Base-by-base conservation (phyloP, 2,797 vertebrate genomes). In the Cossypha caffra region DNA sequence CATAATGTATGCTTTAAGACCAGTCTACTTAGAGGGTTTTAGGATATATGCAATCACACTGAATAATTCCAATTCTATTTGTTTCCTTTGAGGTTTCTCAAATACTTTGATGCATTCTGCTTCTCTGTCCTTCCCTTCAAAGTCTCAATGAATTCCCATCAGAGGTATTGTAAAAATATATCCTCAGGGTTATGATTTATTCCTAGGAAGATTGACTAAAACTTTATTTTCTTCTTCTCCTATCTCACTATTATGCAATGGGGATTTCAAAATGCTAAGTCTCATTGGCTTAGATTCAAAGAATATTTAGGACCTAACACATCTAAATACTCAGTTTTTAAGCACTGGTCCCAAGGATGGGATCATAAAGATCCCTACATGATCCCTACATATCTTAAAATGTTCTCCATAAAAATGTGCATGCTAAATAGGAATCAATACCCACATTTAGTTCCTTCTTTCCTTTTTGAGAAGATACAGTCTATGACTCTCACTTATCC, bases 131-230 rank as follows among this genome's bases (percentile, higher is more conserved):
- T 87, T 80, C 19, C 28, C 31, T 92, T 94, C 88, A 96, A 96
- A 96, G 75, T 90, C 61, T 67, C 78, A 93, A 58, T 52, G 55
- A 85, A 80, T 74, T 87, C 71, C 68, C 11, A 0, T 75, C 72
- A 59, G 76, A 79, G 19, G 16, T 24, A 55, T 87, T 96, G 50
- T 80, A 89, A 92, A 83, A 85, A 89, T 95, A 71, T 86, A 91
- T 93, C 84, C 64, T 92, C 37, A 37, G 86, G 75, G 84, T 91
- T 93, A 91, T 86, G 35, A 91, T 83, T 92, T 93, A 89, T 90
- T 87, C 75, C 78, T 71, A 86, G 13, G 66, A 38, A 79, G 52
- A 63, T 43, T 47, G 38, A 64, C 42, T 93, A 85, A 91, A 92
- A 82, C 28, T 74, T 67, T 31, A 1, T 85, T 94, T 91, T 85